Base-by-base conservation (phyloP, 1,140 invertebrate species). In the Drosophila albomicans region DNA sequence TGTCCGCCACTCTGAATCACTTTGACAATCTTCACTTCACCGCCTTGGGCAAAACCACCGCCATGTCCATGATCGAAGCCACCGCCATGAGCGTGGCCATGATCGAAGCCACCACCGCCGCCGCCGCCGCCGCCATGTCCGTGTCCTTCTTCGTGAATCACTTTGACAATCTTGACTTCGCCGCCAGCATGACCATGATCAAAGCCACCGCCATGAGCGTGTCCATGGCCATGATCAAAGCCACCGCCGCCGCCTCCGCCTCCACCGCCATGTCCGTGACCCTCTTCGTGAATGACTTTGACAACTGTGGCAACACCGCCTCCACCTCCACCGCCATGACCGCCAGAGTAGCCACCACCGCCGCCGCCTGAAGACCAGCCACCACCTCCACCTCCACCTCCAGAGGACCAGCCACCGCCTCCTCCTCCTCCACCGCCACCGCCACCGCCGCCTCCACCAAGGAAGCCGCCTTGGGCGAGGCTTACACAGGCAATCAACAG, bases 161-260 rank as follows among this genome's bases (percentile, higher is more conserved):
- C 70, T 57, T 89, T 89, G 6, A 85, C 66, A 59, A 89, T 76
- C 51, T 88, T 88, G 7, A 69, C 61, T 30, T 73, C 80, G 8
- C 52, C 68, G 4, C 71, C 77, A 28, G 70, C 81, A 5, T 70
- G 59, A 30, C 76, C 78, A 38, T 74, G 73, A 3, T 64, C 70
- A 30, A 67, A 46, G 45, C 58, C 63, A 7, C 65, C 71, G 11
- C 79, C 79, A 30, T 76, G 73, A 5, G 57, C 56, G 30, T 74
- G 71, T 38, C 75, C 74, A 61, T 73, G 70, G 25, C 68, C 67
- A 8, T 81, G 68, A 59, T 85, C 75, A 7, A 76, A 71, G 58
- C 78, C 70, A 48, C 30, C 30, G 30, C 30, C 30, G 57, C 56
- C 30, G 30, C 30, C 30, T 5, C 32, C 45, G 20, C 71, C 72